Evolutionary conservation across 2,113 vertebrate genomes (phyloP), one percentile per base, ranked within the genome.

Genomic region (Ivindomyrus marchei): DNA sequence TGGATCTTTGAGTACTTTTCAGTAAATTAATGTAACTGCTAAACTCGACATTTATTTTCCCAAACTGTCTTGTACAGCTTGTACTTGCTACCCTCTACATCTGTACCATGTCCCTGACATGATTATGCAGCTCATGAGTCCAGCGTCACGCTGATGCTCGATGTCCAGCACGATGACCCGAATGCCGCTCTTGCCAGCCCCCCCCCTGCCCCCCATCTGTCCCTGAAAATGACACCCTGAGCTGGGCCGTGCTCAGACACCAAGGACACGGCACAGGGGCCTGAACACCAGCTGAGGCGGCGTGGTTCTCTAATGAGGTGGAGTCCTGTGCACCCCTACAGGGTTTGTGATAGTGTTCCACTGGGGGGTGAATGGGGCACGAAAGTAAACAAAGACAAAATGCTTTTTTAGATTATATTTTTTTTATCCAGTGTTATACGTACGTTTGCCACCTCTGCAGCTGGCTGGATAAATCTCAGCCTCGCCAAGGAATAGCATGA

Each of bases 221-320:
- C 36, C 74, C 36, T 19, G 36, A 77, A 15, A 77, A 77, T 11
- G 62, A 39, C 36, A 27, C 8, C 24, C 84, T 85, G 46, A n/a
- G 84, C 45, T n/a, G 19, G 80, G 36, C 39, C 21, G 39, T 5
- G 24, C n/a, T 24, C n/a, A 31, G 84, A 50, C 13, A 5, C 36
- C 0, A 7, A 31, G 13, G 11, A 15, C 11, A 31, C 70, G 15
- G 36, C 36, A 42, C 31, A 42, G 74, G 74, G 15, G 31, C 36
- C 5, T 39, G 36, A 19, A 80, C 4, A 39, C 31, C 15, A 13
- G 5, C 36, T 42, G 74, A 80, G 36, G 5, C 15, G 15, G 88
- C 58, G 74, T 88, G 62, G 36, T n/a, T 50, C 13, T 88, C 84
- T 91, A 90, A 91, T 89, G 89, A 89, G 50, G 8, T 13, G 17